Conservation (phyloP, 2,888 invertebrate species). For the Dynastes tityus region DNA sequence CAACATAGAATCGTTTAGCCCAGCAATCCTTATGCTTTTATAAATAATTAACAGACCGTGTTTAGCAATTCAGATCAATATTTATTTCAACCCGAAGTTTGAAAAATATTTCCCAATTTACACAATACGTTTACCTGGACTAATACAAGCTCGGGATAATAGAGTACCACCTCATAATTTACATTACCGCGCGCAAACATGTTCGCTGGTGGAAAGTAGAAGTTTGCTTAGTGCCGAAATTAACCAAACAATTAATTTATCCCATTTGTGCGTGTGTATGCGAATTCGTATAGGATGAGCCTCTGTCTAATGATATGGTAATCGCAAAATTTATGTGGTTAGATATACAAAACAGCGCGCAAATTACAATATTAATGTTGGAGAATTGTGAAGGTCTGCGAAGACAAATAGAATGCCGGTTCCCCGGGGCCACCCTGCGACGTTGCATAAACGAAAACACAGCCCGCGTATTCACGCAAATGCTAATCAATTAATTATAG, state of each 20-base stretch:
- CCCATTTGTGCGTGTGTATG: slow-evolving; percentile 19
- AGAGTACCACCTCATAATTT: neutral
- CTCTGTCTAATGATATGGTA: slow-evolving; percentile 40
- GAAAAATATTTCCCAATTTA: neutral
- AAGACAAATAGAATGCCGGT: slow-evolving; percentile 36
- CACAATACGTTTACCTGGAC: neutral
- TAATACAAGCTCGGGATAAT: slow-evolving; percentile 5
- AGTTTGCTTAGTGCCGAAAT: slow-evolving; percentile 23
- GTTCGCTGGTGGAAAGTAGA: slow-evolving; percentile 15
- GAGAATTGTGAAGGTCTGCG: slow-evolving; percentile 37
- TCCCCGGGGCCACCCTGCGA: slow-evolving; percentile 25
- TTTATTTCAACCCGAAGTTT: no score
- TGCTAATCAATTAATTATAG: slow-evolving; percentile 45
- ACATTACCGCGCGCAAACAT: slow-evolving; percentile 9
- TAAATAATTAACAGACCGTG: no score
- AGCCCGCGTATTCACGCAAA: slow-evolving; percentile 37
- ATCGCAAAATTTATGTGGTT: slow-evolving; percentile 46
- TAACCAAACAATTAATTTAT: slow-evolving; percentile 45
- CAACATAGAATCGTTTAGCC: no score
- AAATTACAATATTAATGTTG: slow-evolving; percentile 45
- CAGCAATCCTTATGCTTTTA: no score
- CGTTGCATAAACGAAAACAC: slow-evolving; percentile 38
- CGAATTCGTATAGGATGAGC: slow-evolving; percentile 16
- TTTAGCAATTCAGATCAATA: no score
- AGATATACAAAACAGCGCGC: slow-evolving; percentile 43